Evolutionary conservation across 2,888 invertebrate species (phyloP).

Genomic region (Acanthosepion esculentum): DNA sequence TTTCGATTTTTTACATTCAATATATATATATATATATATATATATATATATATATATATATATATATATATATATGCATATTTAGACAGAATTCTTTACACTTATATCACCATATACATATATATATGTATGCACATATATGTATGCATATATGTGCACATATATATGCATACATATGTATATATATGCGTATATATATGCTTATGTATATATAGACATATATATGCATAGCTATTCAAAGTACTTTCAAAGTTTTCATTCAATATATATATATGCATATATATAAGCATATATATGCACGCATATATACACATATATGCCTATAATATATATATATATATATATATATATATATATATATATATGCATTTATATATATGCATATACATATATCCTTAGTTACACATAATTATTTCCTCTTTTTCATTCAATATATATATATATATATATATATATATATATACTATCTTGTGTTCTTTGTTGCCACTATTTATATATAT

Average conservation of each 20-base stretch:
- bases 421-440: too few species aligned
- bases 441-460: too few species aligned
- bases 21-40: slow-evolving; percentile 25
- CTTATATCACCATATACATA: too few species aligned
- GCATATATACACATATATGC: slow-evolving; percentile 37
- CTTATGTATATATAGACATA: slow-evolving; percentile 43
- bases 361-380: too few species aligned
- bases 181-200: background rate
- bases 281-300: slow-evolving; percentile 17
- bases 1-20: background rate
- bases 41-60: slow-evolving; percentile 39
- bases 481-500: too few species aligned
- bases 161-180: background rate
- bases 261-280: slow-evolving; percentile 14
- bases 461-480: too few species aligned
- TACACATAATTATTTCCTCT: too few species aligned
- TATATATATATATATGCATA: slow-evolving; percentile 36
- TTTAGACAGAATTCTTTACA: too few species aligned
- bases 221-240: background rate
- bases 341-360: background rate
- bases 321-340: background rate
- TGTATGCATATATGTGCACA: too few species aligned
- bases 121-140: background rate
- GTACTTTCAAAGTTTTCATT: background rate
- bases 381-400: too few species aligned